phyloP scores from a whole-genome alignment of 1,140 invertebrate species.

The Macrosteles quadrilineatus region DNA sequence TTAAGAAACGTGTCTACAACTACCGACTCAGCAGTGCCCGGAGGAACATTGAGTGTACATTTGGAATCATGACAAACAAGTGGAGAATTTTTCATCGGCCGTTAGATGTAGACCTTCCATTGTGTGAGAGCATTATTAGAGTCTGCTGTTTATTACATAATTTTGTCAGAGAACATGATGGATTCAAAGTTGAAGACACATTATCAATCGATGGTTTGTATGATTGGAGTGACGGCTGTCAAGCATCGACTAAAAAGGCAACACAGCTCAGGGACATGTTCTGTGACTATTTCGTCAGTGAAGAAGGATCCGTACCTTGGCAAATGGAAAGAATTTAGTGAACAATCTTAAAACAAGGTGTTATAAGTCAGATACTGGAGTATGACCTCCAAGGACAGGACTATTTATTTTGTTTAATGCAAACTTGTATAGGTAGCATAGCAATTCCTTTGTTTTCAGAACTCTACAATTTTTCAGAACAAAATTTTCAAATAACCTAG shows the following conservation, averaged over 20 bases:
- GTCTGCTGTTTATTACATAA: constrained; percentile 43
- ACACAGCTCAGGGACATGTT: constrained; percentile 26
- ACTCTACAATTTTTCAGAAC: too few relatives aligned
- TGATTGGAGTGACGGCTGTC: background rate
- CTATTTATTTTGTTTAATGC: too few relatives aligned
- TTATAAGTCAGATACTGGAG: background rate
- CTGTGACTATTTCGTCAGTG: constrained; percentile 30
- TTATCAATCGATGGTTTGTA: constrained; percentile 11
- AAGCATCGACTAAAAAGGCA: constrained; percentile 18
- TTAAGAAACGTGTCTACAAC: constrained; percentile 42
- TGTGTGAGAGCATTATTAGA: constrained; percentile 42
- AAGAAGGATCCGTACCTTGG: constrained; percentile 31
- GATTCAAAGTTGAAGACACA: too few relatives aligned
- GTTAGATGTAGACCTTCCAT: constrained; percentile 39
- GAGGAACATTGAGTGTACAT: constrained; percentile 43
- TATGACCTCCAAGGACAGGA: background rate
- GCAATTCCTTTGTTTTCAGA: too few relatives aligned
- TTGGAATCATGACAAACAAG: constrained; percentile 44
- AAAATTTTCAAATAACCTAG: too few relatives aligned
- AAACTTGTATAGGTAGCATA: too few relatives aligned
- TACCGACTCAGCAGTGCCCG: constrained; percentile 41
- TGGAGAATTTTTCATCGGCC: constrained; percentile 45
- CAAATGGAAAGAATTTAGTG: constrained; percentile 31
- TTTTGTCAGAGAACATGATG: constrained; percentile 37
- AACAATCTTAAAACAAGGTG: constrained; percentile 14